Evolutionary conservation across 2,797 vertebrate genomes (phyloP).

Genomic region (Cryptoprocta ferox): DNA sequence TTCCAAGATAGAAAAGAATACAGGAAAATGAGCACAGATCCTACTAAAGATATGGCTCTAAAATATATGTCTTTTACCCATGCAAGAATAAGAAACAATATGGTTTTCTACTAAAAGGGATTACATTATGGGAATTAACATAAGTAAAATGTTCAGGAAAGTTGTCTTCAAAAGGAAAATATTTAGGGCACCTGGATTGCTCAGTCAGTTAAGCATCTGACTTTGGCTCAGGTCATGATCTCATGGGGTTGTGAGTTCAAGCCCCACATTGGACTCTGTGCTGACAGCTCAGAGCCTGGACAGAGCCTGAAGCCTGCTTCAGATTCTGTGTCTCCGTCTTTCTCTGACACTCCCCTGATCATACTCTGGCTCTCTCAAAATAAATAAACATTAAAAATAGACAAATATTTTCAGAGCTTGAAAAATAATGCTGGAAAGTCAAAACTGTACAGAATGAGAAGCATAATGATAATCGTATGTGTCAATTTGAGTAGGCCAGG

Average conservation of each 20-base stretch:
- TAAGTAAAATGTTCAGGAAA: not conserved
- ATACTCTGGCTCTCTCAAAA: too few relatives aligned
- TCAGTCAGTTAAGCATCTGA: too few relatives aligned
- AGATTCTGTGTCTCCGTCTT: too few relatives aligned
- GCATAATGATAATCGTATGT: not conserved
- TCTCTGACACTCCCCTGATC: too few relatives aligned
- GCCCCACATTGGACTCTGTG: too few relatives aligned
- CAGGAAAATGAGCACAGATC: not conserved
- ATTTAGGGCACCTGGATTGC: not conserved
- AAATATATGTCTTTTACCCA: not conserved
- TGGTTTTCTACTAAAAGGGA: not conserved
- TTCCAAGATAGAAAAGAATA: not conserved
- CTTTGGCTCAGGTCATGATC: too few relatives aligned
- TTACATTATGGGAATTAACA: not conserved
- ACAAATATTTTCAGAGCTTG: not conserved
- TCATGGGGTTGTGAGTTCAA: too few relatives aligned
- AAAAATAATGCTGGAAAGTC: not conserved
- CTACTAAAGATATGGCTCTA: not conserved
- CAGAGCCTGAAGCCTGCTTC: too few relatives aligned
- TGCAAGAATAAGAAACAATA: not conserved
- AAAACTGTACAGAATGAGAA: conserved; percentile 4
- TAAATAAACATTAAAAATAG: not conserved
- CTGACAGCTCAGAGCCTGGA: too few relatives aligned
- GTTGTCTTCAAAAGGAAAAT: not conserved
- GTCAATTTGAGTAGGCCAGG: not conserved